Evolutionary conservation across 2,797 vertebrate genomes (phyloP), one percentile per base, ranked within the genome.

Genomic region (Microhierax caerulescens): DNA sequence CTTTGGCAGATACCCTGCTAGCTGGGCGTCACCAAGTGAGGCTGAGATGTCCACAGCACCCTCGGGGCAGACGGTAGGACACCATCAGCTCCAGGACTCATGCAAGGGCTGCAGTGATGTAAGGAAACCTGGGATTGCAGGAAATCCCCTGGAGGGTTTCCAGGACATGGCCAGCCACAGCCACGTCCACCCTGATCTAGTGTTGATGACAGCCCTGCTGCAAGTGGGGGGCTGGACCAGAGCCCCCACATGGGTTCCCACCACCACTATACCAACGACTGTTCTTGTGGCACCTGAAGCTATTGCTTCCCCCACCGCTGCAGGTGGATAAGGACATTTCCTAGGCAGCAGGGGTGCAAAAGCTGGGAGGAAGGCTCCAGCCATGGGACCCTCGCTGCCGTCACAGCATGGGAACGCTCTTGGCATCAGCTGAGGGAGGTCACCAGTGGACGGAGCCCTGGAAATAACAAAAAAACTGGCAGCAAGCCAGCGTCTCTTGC

Each of bases 171-270:
- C 27, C 57, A 56, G 50, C n/a, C 17, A 45, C 30, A 36, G 32
- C 8, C 32, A 45, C 4, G 0, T 57, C 56, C 13, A 8, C 11
- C 18, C 37, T 59, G 54, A 32, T 13, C 39, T 13, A 5, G 12
- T 41, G 74, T 5, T 37, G 57, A 7, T 54, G 47, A 13, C 34
- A 20, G 13, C 30, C 37, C 88, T 53, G 60, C 60, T 90, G 82
- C 23, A 37, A 20, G 61, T 3, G 8, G 61, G 43, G 54, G 39
- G 25, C 0, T 63, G 85, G 45, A 48, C 25, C 63, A 64, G n/a
- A 76, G 6, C 10, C 18, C 11, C 34, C 0, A 1, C 1, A 1
- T 0, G 24, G 18, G 4, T 24, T 72, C 32, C 45, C 39, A 77
- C 17, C 23, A 73, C 11, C 50, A 53, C 10, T 39, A 39, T 39